A percentile compares a stretch with the other conserved stretches of the same genome.
Conservation (phyloP, 2,113 vertebrate genomes). For the Cryptomyrus ogoouensis region DNA sequence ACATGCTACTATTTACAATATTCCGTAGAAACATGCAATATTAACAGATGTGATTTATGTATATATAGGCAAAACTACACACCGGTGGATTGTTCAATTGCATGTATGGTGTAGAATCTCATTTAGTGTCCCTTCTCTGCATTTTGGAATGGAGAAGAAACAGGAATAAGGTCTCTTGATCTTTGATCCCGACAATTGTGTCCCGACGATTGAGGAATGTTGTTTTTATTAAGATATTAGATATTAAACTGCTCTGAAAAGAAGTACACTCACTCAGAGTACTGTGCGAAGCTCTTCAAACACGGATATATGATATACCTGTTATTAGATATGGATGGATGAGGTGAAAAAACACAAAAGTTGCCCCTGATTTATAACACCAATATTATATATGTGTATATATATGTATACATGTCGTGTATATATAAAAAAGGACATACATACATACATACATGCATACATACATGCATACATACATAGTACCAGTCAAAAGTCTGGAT, state of each 20-base stretch:
- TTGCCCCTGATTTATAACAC: not conserved
- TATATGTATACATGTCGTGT: not conserved
- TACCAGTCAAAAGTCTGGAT: not conserved
- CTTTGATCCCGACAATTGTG: not conserved
- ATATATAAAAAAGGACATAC: no score
- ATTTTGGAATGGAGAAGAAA: slow-evolving; percentile 28
- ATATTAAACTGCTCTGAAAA: not conserved
- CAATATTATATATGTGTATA: not conserved
- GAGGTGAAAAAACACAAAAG: not conserved
- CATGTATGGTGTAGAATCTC: slow-evolving; percentile 57
- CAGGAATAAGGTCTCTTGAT: slow-evolving; percentile 25
- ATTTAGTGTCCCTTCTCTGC: slow-evolving; percentile 52
- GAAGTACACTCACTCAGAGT: not conserved
- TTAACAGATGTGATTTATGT: slow-evolving; percentile 62
- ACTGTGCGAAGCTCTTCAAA: not conserved
- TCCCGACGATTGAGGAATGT: not conserved
- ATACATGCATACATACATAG: not conserved
- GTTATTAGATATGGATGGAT: not conserved
- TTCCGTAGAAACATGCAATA: slow-evolving; percentile 79
- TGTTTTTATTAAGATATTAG: not conserved
- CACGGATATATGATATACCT: not conserved
- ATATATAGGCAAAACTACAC: slow-evolving; percentile 67
- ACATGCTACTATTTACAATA: slow-evolving; percentile 81
- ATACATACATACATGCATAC: not conserved
- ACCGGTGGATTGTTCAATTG: slow-evolving; percentile 59